phyloP scores from a whole-genome alignment of 2,113 vertebrate species.

The Passer domesticus region DNA sequence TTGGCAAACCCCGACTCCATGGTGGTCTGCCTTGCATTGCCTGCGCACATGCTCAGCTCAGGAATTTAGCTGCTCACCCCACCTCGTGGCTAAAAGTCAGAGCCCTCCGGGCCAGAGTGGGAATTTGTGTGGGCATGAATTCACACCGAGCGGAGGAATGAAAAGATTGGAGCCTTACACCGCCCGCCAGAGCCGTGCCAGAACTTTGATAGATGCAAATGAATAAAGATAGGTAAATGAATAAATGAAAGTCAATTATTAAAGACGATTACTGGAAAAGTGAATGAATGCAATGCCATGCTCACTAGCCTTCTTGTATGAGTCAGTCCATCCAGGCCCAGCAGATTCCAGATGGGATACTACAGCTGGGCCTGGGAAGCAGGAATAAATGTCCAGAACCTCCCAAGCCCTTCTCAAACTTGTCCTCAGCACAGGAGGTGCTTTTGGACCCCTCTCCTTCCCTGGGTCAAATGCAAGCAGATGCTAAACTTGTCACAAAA shows the following conservation, averaged over 20 bases:
- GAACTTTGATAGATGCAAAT: slow-evolving; percentile 14
- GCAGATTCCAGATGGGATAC: not conserved
- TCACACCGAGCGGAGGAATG: not conserved
- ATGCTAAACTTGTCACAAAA: not conserved
- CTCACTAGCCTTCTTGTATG: not conserved
- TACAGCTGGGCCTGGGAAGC: not conserved
- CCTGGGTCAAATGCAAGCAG: not conserved
- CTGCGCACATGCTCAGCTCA: not conserved
- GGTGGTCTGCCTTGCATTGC: slow-evolving; percentile 36
- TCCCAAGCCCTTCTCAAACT: not conserved
- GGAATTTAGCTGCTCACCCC: slow-evolving; percentile 60
- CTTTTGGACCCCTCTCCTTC: not conserved
- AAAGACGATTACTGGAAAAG: not conserved
- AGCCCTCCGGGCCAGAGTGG: slow-evolving; percentile 37
- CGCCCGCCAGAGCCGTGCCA: not conserved
- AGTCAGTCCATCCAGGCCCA: not conserved
- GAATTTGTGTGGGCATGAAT: slow-evolving; percentile 50
- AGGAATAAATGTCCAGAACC: not conserved
- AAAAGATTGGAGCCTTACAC: not conserved
- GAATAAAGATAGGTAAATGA: slow-evolving; percentile 17
- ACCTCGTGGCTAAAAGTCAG: slow-evolving; percentile 67
- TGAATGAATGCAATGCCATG: not conserved
- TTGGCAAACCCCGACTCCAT: not conserved
- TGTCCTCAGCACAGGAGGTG: rapidly evolving
- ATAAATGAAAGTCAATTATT: slow-evolving; percentile 31